phyloP scores from a whole-genome alignment of 2,113 vertebrate genomes.

The Rana temporaria region DNA sequence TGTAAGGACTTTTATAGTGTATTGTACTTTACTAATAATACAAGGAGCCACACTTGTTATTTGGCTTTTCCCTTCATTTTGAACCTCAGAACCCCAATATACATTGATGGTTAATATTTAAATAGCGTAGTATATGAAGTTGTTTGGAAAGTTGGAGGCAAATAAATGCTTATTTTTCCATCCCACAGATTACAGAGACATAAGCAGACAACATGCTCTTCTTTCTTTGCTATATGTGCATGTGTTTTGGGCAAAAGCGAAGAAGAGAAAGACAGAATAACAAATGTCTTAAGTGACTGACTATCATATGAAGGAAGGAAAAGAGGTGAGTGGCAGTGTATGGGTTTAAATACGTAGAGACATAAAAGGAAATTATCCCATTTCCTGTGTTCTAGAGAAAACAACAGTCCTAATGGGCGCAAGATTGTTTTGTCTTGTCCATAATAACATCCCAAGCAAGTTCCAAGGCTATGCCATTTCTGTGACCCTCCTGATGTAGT shows the following conservation, averaged over 20 bases:
- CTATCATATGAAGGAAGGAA: constrained; percentile 39
- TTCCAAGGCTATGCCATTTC: constrained; percentile 78
- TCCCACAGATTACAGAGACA: constrained; percentile 39
- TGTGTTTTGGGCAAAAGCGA: constrained; percentile 27
- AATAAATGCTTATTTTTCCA: constrained; percentile 13
- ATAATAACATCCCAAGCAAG: constrained; percentile 22
- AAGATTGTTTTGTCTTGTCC: constrained; percentile 36
- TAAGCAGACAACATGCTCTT: constrained; percentile 49
- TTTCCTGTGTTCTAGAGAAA: constrained; percentile 34
- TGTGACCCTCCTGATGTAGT: constrained; percentile 96
- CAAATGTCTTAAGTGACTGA: constrained; percentile 44
- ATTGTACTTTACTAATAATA: background rate
- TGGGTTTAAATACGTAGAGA: constrained; percentile 51
- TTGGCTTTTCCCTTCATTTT: background rate
- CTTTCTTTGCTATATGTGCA: constrained; percentile 41
- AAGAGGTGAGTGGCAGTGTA: constrained; percentile 50
- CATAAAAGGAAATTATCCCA: constrained; percentile 36
- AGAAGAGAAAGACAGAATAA: constrained; percentile 43
- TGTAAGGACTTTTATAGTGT: background rate
- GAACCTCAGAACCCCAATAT: background rate
- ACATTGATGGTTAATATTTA: constrained; percentile 9
- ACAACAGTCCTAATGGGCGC: constrained; percentile 42
- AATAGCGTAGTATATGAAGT: constrained; percentile 23
- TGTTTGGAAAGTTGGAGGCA: constrained; percentile 20
- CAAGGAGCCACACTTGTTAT: background rate